Evolutionary conservation across 2,113 vertebrate genomes (phyloP).

Genomic region (Dendropsophus ebraccatus): DNA sequence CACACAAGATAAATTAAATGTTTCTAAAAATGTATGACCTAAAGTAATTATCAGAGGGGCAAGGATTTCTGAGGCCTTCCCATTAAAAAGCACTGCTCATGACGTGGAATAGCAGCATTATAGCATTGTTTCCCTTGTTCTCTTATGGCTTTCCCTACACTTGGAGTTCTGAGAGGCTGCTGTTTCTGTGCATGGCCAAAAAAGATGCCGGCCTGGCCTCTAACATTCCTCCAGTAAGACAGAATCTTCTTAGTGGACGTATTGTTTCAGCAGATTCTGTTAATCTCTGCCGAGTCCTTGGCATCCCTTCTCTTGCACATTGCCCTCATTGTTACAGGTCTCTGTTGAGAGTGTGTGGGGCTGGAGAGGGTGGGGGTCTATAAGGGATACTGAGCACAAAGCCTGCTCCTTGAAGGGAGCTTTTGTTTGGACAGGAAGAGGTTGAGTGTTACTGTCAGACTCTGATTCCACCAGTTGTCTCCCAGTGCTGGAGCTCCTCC

Average conservation of each 20-base stretch:
- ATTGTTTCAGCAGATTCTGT: constrained; percentile 59
- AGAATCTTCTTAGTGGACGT: constrained; percentile 52
- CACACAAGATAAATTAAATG: background rate
- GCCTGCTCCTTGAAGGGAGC: constrained; percentile 53
- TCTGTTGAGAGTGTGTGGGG: constrained; percentile 50
- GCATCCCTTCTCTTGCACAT: constrained; percentile 54
- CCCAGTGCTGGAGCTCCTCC: background rate
- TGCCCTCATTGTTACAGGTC: constrained; percentile 58
- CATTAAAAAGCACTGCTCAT: background rate
- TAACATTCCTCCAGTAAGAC: constrained; percentile 55
- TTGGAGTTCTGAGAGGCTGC: background rate
- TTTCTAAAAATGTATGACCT: background rate
- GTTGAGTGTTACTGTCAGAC: constrained; percentile 37
- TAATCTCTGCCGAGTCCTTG: constrained; percentile 51
- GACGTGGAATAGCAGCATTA: too few species aligned
- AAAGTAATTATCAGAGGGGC: background rate
- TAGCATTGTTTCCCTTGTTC: background rate
- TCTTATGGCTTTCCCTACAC: constrained; percentile 6
- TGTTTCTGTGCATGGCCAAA: background rate
- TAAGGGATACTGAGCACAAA: constrained; percentile 45
- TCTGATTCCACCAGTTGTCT: constrained; percentile 1
- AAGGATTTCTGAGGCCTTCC: background rate
- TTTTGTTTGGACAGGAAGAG: constrained; percentile 59
- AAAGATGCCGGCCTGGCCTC: constrained; percentile 19
- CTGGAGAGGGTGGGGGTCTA: constrained; percentile 40